Conservation (phyloP, 2,797 vertebrate genomes). For the Acridotheres tristis region DNA sequence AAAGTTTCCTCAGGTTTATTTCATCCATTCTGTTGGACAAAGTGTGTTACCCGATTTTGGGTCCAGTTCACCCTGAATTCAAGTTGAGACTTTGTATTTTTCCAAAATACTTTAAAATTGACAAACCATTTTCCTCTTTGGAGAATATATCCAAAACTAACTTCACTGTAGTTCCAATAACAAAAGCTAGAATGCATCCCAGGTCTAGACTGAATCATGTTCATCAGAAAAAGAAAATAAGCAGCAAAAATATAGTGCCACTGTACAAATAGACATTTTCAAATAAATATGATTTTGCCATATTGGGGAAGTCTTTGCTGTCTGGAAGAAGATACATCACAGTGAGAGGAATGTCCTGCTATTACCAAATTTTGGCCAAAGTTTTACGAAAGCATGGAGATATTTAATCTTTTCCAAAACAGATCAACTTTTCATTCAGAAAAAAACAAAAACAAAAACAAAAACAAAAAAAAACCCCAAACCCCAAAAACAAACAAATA, state of each 20-base stretch:
- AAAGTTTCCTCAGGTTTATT: neutral
- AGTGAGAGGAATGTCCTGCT: neutral
- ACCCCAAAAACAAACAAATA: neutral
- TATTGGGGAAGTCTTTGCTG: neutral
- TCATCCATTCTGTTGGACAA: neutral
- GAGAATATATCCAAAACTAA: neutral
- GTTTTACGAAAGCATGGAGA: neutral
- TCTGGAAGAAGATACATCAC: neutral
- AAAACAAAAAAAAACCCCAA: neutral
- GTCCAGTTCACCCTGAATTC: neutral
- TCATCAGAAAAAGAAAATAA: neutral
- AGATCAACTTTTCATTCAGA: neutral
- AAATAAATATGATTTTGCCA: neutral
- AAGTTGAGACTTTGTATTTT: neutral
- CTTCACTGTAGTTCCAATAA: neutral
- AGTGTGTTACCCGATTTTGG: neutral
- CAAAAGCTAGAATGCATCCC: neutral
- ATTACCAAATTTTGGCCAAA: neutral
- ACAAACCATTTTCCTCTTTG: neutral
- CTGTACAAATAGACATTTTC: fast-evolving
- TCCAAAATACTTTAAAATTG: neutral
- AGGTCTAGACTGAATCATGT: neutral
- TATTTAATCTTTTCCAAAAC: neutral
- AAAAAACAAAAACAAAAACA: fast-evolving
- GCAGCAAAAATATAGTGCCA: neutral